These are phyloP conservation scores for Orthonevra nobilis DNA, from an alignment of 2,888 invertebrate species.

Conservation along the genomic window DNA sequence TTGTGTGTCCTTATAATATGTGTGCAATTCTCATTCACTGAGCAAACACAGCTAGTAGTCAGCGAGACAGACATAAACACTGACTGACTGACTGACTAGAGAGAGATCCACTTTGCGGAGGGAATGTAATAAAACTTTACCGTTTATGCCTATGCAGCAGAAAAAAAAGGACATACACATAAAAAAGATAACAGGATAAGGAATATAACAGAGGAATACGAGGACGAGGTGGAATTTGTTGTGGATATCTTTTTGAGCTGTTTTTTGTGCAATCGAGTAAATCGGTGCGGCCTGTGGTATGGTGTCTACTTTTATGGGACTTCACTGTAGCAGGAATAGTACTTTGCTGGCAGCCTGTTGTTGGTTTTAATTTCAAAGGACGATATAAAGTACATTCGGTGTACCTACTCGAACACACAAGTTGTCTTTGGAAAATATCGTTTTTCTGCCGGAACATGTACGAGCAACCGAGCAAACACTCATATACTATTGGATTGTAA, in stretches of 20 bases:
- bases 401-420: too few relatives aligned
- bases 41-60: too few relatives aligned
- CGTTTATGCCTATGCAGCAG: constrained; percentile 62
- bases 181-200: constrained; percentile 57
- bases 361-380: constrained; percentile 68
- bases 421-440: constrained; percentile 22
- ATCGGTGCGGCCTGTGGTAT: too few relatives aligned
- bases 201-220: constrained; percentile 31
- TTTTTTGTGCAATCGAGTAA: constrained; percentile 65
- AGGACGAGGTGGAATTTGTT: not conserved
- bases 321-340: constrained; percentile 21
- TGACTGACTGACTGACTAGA: constrained; percentile 28
- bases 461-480: constrained; percentile 4
- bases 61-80: constrained; percentile 36
- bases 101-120: constrained; percentile 21
- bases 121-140: constrained; percentile 65
- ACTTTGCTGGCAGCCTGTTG: constrained; percentile 56
- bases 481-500: constrained; percentile 30
- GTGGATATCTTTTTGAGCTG: constrained; percentile 30
- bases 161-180: constrained; percentile 33
- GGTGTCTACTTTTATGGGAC: too few relatives aligned
- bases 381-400: constrained; percentile 39
- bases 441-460: constrained; percentile 3
- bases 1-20: constrained; percentile 69
- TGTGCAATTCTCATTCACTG: constrained; percentile 65